These are phyloP conservation scores for Drosophila kanapiae DNA, from an alignment of 1,140 invertebrate species.

Conservation along the genomic window DNA sequence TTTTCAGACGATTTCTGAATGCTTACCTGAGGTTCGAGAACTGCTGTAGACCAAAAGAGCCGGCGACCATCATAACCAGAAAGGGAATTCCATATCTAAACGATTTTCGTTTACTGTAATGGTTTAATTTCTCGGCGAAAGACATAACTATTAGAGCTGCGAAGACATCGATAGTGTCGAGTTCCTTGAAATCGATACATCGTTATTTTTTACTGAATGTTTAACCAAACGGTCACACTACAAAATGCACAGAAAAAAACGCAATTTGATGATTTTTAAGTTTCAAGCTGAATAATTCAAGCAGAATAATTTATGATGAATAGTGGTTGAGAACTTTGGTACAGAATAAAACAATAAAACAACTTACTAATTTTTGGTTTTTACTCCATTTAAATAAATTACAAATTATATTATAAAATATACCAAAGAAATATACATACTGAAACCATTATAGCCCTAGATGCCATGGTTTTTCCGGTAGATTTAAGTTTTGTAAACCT, in stretches of 20 bases:
- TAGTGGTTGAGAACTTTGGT: background rate
- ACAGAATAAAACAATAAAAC: background rate
- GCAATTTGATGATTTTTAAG: too few relatives aligned
- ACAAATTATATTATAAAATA: too few relatives aligned
- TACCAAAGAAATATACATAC: too few relatives aligned
- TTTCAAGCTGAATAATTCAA: too few relatives aligned
- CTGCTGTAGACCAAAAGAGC: conserved; percentile 90
- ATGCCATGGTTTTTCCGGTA: too few relatives aligned
- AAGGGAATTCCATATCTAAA: conserved; percentile 88
- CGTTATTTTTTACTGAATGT: too few relatives aligned
- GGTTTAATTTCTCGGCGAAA: conserved; percentile 67
- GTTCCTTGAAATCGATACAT: conserved; percentile 31
- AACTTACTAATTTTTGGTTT: background rate
- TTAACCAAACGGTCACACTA: too few relatives aligned
- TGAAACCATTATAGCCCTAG: too few relatives aligned
- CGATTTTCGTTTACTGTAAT: conserved; percentile 64
- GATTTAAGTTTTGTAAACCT: too few relatives aligned
- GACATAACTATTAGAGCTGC: conserved; percentile 50
- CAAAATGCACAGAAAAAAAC: too few relatives aligned
- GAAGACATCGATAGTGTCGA: background rate
- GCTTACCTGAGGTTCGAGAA: conserved; percentile 89
- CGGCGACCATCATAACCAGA: conserved; percentile 88
- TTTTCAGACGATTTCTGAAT: background rate
- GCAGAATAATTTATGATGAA: too few relatives aligned
- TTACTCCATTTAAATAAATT: background rate